phyloP scores from a whole-genome alignment of 2,888 invertebrate genomes.

The Taphrorychus bicolor region DNA sequence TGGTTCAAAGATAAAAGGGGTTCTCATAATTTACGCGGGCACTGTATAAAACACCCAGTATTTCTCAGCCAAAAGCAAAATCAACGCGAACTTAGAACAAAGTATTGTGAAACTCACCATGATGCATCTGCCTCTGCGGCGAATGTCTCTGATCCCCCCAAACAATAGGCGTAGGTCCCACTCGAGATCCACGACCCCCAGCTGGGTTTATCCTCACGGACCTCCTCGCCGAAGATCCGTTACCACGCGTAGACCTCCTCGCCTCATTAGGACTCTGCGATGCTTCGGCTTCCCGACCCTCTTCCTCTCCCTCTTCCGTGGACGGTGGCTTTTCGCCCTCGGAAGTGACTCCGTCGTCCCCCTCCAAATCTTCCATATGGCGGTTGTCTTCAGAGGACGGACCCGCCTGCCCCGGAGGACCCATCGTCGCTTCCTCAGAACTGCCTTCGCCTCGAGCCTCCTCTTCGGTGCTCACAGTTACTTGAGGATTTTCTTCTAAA shows the following conservation, averaged over 20 bases:
- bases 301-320: conserved; percentile 66
- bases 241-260: conserved; percentile 54
- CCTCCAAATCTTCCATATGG: neutral
- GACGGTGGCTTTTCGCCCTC: conserved; percentile 69
- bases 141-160: conserved; percentile 62
- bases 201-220: conserved; percentile 43
- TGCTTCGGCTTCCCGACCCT: conserved; percentile 84
- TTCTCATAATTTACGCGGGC: no score
- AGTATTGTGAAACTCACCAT: conserved; percentile 44
- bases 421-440: conserved; percentile 56
- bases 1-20: no score
- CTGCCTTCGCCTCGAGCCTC: conserved; percentile 60
- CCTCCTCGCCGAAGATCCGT: conserved; percentile 50
- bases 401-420: conserved; percentile 56
- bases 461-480: conserved; percentile 56
- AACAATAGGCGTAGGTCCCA: conserved; percentile 69
- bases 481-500: conserved; percentile 52
- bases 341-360: conserved; percentile 61
- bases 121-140: conserved; percentile 45
- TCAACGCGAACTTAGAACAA: no score
- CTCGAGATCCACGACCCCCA: conserved; percentile 42
- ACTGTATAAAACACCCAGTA: no score
- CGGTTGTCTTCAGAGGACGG: neutral
- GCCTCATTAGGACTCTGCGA: conserved; percentile 67
- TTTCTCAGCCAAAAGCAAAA: no score